phyloP scores from a whole-genome alignment of 2,797 vertebrate genomes.

The Lophotriccus pileatus region DNA sequence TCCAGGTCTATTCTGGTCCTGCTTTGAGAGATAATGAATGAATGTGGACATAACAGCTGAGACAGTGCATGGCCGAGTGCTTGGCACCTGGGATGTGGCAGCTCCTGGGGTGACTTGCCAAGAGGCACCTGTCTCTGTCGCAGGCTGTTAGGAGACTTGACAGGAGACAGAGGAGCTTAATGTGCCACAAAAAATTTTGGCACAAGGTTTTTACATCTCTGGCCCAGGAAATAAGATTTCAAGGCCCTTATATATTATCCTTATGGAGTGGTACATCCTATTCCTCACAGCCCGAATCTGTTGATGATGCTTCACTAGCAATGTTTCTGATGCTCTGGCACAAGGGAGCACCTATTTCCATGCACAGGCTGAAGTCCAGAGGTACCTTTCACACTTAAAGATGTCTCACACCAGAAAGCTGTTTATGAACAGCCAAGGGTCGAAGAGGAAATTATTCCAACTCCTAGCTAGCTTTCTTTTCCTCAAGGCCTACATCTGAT shows the following conservation, averaged over 20 bases:
- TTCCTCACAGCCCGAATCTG: neutral
- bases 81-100: slow-evolving; percentile 21
- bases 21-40: slow-evolving; percentile 30
- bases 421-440: neutral
- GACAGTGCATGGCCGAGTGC: neutral
- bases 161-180: slow-evolving; percentile 13
- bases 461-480: neutral
- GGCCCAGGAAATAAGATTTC: neutral
- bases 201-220: neutral
- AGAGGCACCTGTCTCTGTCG: slow-evolving; percentile 15
- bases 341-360: neutral
- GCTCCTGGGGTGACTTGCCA: slow-evolving; percentile 22
- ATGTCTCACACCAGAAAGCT: neutral
- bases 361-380: neutral
- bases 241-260: neutral
- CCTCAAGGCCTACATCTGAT: neutral
- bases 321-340: neutral
- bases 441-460: neutral
- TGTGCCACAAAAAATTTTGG: slow-evolving; percentile 5
- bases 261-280: neutral
- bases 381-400: neutral
- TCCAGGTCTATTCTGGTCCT: slow-evolving; percentile 40
- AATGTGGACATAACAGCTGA: neutral
- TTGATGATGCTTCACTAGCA: neutral
- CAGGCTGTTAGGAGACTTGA: slow-evolving; percentile 33